Evolutionary conservation across 2,113 vertebrate species (phyloP), one percentile per base, ranked within the genome.

Genomic region (Scortum barcoo): DNA sequence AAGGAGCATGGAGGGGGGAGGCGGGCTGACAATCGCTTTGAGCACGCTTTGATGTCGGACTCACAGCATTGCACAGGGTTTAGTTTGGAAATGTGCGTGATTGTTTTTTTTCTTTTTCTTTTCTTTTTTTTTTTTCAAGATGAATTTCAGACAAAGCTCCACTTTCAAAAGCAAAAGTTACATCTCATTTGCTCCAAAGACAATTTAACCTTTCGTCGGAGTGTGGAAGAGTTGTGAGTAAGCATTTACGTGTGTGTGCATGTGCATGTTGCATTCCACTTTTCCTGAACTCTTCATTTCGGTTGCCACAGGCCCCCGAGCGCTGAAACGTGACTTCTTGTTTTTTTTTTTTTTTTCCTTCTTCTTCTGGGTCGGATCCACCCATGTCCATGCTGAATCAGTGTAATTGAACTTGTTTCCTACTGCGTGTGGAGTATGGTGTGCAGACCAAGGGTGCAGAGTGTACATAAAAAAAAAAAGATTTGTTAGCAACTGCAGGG

Each of bases 21-120:
- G 69, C 54, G 80, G 80, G 80, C 72, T 44, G 74, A 75, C 60
- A 67, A 85, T 85, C 60, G 67, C 67, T 79, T 72, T 71, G 50
- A 76, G 60, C 8, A 30, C 2, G 30, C 93, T 94, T 94, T 94
- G 94, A 94, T 91, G 91, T 93, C 36, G 76, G 57, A 88, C 66
- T 87, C 44, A 17, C 24, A 70, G 81, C 75, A 7, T 77, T 86
- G 81, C 76, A 81, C 36, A 53, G 83, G 61, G 48, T 80, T 91
- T 80, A 61, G 44, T 53, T 77, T 90, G 67, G 87, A 90, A 90
- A 85, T 70, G 87, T 80, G 78, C 76, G 36, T 77, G 71, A 76
- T 86, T 89, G 63, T 71, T 53, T 62, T 84, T 88, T n/a, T n/a
- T n/a, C n/a, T n/a, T n/a, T n/a, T n/a, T n/a, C n/a, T n/a, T n/a